phyloP scores from a whole-genome alignment of 1,140 invertebrate species.

The Drosophila sp. region DNA sequence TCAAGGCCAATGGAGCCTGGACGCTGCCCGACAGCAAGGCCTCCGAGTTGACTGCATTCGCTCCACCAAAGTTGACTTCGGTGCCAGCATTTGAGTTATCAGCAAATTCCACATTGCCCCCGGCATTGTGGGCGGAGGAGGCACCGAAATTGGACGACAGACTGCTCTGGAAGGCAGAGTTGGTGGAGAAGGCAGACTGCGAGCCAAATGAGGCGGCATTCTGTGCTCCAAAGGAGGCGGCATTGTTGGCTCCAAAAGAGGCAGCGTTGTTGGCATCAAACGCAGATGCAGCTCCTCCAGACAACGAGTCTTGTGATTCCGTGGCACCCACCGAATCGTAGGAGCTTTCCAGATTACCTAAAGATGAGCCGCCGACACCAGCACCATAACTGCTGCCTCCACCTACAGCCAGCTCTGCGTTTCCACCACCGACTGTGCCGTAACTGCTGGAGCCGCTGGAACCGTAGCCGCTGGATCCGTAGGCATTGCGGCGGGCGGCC shows the following conservation, averaged over 20 bases:
- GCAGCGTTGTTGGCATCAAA: slow-evolving; percentile 23
- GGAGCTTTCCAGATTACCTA: slow-evolving; percentile 67
- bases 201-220: slow-evolving; percentile 51
- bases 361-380: slow-evolving; percentile 25
- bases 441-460: slow-evolving; percentile 18
- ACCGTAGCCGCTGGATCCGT: slow-evolving; percentile 28
- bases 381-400: slow-evolving; percentile 17
- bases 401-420: slow-evolving; percentile 23
- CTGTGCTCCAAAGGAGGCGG: slow-evolving; percentile 34
- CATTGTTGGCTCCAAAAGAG: slow-evolving; percentile 40
- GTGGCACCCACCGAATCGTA: slow-evolving; percentile 66
- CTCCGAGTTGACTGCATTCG: slow-evolving; percentile 31
- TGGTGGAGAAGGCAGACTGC: slow-evolving; percentile 53
- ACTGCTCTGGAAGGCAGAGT: slow-evolving; percentile 58
- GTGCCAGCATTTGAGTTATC: slow-evolving; percentile 56
- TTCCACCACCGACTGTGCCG: slow-evolving; percentile 20
- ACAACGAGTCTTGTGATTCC: slow-evolving; percentile 31
- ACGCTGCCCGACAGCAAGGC: slow-evolving; percentile 31
- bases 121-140: slow-evolving; percentile 51
- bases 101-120: slow-evolving; percentile 65
- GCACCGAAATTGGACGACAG: slow-evolving; percentile 58
- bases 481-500: slow-evolving; percentile 59
- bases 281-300: slow-evolving; percentile 3
- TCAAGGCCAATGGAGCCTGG: slow-evolving; percentile 32
- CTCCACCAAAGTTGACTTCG: slow-evolving; percentile 61